A percentile compares a stretch with the other conserved stretches of the same genome.
These are phyloP conservation scores for Flexamia atlantica DNA, from an alignment of 2,888 invertebrate species.

Conservation along the genomic window DNA sequence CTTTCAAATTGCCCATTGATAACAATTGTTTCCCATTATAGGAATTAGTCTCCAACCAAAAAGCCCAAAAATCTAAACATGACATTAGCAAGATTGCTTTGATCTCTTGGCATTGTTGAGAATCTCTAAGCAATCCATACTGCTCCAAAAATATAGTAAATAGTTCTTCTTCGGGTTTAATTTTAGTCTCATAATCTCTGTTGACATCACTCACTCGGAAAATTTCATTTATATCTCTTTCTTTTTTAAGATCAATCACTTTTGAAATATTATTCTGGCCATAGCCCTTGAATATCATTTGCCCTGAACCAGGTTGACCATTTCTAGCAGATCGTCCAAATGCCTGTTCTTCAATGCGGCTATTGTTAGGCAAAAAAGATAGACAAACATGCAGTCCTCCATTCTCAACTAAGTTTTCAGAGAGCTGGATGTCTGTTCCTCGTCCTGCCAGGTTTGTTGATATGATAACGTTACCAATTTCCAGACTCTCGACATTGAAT, in stretches of 20 bases:
- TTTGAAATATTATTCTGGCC: conserved; percentile 47
- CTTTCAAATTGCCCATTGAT: too few relatives aligned
- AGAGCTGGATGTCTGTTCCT: conserved; percentile 73
- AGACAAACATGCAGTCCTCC: conserved; percentile 74
- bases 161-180: conserved; percentile 68
- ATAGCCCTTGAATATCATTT: conserved; percentile 68
- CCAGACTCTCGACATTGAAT: neutral
- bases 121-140: conserved; percentile 65
- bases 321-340: conserved; percentile 73
- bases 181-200: conserved; percentile 67
- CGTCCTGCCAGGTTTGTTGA: conserved; percentile 74
- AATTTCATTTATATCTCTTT: conserved; percentile 68
- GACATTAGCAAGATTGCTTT: conserved; percentile 67
- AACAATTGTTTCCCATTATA: neutral
- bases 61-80: conserved; percentile 70
- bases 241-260: conserved; percentile 67
- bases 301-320: conserved; percentile 73
- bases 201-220: conserved; percentile 68
- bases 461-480: conserved; percentile 71
- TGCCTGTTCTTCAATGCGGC: conserved; percentile 73
- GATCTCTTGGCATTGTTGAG: conserved; percentile 54
- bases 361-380: conserved; percentile 73
- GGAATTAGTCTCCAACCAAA: conserved; percentile 70
- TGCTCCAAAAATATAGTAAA: conserved; percentile 67
- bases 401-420: conserved; percentile 67